Evolutionary conservation across 2,113 vertebrate species (phyloP), one percentile per base, ranked within the genome.

Genomic region (Corythornis madagascariensis): DNA sequence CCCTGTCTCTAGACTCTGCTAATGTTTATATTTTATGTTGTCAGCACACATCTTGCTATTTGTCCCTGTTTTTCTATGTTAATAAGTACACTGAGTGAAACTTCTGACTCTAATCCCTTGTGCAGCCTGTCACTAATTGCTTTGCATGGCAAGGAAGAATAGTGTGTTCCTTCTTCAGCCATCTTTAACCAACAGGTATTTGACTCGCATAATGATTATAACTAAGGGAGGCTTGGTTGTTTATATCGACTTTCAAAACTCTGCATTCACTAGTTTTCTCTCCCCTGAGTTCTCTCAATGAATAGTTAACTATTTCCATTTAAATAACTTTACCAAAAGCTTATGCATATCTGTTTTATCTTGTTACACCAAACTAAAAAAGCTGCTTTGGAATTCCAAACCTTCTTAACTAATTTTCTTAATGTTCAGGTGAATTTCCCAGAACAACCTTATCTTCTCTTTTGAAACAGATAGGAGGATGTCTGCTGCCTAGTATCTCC

Each of bases 321-420:
- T 80, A 76, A 93, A 93, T 90, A 92, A 45, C 65, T 89, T 91
- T 31, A 60, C 93, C 69, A 89, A 88, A 92, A 81, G 82, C 82
- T 74, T 13, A 4, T n/a, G 72, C 82, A 91, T 95, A 88, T 94
- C 91, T 94, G 1, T 88, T 94, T 92, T 83, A 93, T 95, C 87
- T 84, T 78, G 50, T 91, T 94, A 53, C 29, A 25, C 67, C 93
- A 43, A 40, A 63, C 63, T 92, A 7, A 67, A 91, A 76, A 67
- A 60, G 60, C 13, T 26, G 52, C 87, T 93, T 83, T 94, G 87
- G 77, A 91, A 88, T 94, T 88, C 43, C 40, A 60, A 86, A 77
- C 43, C 82, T 89, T 93, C 91, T 92, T 64, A 56, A 80, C 75
- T 95, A 56, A 88, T 96, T 95, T 95, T 65, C 48, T 28, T 91